Base-by-base conservation (phyloP, 2,797 vertebrate species). In the Karalla daura region DNA sequence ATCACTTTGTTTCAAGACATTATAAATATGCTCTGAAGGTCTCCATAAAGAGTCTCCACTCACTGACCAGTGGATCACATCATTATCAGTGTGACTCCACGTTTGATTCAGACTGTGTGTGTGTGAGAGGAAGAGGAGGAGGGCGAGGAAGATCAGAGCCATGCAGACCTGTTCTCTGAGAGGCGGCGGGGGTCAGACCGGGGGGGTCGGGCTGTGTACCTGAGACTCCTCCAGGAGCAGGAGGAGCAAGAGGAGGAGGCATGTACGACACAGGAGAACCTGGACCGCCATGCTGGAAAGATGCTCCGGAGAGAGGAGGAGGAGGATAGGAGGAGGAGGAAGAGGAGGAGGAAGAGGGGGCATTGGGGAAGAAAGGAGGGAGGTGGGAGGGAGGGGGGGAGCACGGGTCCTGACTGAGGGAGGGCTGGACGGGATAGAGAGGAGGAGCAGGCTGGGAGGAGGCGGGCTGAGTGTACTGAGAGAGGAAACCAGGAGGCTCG, bases 211-310 rank as follows among this genome's bases (percentile, higher is more conserved):
- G 92, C 87, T 92, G 90, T 92, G 93, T 99, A 99, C 98, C 98
- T 99, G 97, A 95, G 91, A 93, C 84, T 96, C 95, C 95, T 71
- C 74, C 20, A 0, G 93, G 80, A 83, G 95, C 91, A 81, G 94
- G 94, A 50, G 90, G 94, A 83, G 95, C 91, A 81, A 94, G 94
- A 50, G 90, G 94, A 49, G 90, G 86, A 60, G 94, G 88, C 83
- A 94, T 95, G 90, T 95, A 95, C 23, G 95, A 89, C 49, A 94
- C 92, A 80, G 97, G 95, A 91, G 92, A 96, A 91, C 96, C 97
- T n/a, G 95, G 96, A 62, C 95, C 95, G 75, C 94, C 95, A 90
- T 97, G 96, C 95, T 97, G 96, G 89, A 96, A 98, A 92, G 95
- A 93, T 3, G 89, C 84, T 85, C 94, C 95, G 47, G 94, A 91